These are phyloP conservation scores for Naja naja DNA, from an alignment of 2,113 vertebrate species.

Conservation along the genomic window DNA sequence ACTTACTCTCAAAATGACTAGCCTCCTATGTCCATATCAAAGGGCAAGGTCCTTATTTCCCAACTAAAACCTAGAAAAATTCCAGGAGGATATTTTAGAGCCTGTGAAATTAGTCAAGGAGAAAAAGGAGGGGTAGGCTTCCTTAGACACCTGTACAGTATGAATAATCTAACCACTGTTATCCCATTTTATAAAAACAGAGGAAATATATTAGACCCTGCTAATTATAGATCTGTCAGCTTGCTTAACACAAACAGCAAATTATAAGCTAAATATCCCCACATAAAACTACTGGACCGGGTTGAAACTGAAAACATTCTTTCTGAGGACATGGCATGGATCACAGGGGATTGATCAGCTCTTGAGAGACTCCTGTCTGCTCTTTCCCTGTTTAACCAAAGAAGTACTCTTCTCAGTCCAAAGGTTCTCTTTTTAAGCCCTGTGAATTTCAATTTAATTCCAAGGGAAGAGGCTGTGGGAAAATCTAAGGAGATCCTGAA, in stretches of 20 bases:
- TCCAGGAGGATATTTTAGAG: not conserved
- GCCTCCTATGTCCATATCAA: not conserved
- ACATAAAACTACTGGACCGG: not conserved
- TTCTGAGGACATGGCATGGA: not conserved
- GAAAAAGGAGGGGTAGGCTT: not conserved
- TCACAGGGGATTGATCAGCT: not conserved
- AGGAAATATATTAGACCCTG: not conserved
- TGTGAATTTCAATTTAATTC: not conserved
- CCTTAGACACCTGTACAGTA: not conserved
- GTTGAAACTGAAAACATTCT: not conserved
- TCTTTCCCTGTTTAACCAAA: not conserved
- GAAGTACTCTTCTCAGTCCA: not conserved
- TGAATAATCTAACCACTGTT: not conserved
- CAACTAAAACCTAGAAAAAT: not conserved
- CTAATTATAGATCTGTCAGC: not conserved
- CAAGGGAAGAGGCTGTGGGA: not conserved
- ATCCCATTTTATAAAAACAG: not conserved
- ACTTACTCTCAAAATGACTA: not conserved
- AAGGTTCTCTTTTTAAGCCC: not conserved
- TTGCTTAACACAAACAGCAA: not conserved
- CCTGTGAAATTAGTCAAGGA: not conserved
- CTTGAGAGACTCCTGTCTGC: not conserved
- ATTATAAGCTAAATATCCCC: not conserved
- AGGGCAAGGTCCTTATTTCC: not conserved
- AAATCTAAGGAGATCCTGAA: not conserved